A percentile compares a stretch with the other conserved stretches of the same genome.
These are phyloP conservation scores for Arremon aurantiirostris DNA, from an alignment of 2,797 vertebrate species.

Conservation along the genomic window DNA sequence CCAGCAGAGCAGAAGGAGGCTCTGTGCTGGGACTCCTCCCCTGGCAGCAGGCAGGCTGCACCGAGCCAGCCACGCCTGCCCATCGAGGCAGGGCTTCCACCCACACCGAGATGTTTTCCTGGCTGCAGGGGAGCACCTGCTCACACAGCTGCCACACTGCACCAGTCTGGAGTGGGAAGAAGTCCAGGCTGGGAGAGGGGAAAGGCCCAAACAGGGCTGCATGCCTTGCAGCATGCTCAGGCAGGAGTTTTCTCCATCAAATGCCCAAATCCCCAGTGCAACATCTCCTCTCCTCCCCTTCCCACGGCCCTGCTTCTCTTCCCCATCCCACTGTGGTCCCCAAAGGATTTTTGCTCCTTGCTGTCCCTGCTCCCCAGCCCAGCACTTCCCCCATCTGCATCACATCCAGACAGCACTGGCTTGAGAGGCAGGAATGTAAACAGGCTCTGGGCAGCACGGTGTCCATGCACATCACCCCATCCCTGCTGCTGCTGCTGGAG, in stretches of 20 bases:
- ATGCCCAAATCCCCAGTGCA: not conserved
- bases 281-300: not conserved
- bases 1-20: not conserved
- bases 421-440: slow-evolving; percentile 34
- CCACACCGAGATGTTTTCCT: not conserved
- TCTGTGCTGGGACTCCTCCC: not conserved
- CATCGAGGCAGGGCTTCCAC: not conserved
- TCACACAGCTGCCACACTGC: not conserved
- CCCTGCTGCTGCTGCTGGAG: not conserved
- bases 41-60: not conserved
- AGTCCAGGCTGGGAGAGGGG: not conserved
- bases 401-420: not conserved
- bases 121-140: not conserved
- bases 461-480: not conserved
- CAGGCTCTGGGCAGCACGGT: not conserved
- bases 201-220: not conserved
- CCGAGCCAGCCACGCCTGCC: not conserved
- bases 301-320: not conserved
- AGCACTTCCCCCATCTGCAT: not conserved
- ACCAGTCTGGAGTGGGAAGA: not conserved
- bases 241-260: accelerated
- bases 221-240: not conserved
- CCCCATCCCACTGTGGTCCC: not conserved
- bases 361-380: not conserved
- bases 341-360: not conserved